Evolutionary conservation across 2,797 vertebrate genomes (phyloP).

Genomic region (Epinephelus malabaricus): DNA sequence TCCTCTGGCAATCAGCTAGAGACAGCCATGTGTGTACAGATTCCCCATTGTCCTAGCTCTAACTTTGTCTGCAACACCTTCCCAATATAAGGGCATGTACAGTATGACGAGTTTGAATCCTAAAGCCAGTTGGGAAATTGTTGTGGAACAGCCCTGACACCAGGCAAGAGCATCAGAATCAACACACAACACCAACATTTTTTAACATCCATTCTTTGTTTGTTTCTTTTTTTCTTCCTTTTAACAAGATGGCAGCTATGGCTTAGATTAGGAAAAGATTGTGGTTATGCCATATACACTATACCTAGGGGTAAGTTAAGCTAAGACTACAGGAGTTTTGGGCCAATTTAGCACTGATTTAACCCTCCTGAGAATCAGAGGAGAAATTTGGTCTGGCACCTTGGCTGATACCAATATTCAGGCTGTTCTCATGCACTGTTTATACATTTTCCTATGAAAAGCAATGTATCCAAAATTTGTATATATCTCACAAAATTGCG

Average conservation of each 20-base stretch:
- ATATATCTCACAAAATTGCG: too few species aligned
- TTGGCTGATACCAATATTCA: too few species aligned
- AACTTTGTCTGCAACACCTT: slow-evolving; percentile 20
- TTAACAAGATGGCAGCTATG: background rate
- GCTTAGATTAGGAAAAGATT: background rate
- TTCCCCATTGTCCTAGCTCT: slow-evolving; percentile 35
- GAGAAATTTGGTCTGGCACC: too few species aligned
- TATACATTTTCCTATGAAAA: too few species aligned
- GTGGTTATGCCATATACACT: background rate
- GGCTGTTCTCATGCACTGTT: too few species aligned
- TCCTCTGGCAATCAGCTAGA: slow-evolving; percentile 73
- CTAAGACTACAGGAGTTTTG: too few species aligned
- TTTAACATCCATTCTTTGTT: background rate
- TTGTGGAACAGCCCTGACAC: background rate
- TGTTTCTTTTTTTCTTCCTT: background rate
- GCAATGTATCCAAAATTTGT: too few species aligned
- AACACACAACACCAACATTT: too few species aligned
- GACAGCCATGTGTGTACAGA: slow-evolving; percentile 65
- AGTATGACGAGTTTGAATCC: background rate
- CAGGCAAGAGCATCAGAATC: too few species aligned
- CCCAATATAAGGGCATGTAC: slow-evolving; percentile 1
- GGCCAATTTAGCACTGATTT: too few species aligned
- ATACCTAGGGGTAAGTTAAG: background rate
- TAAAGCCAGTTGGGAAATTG: background rate
- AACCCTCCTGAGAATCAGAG: too few species aligned